Base-by-base conservation (phyloP, 1,140 invertebrate species). In the Ceratosolen fusciceps region DNA sequence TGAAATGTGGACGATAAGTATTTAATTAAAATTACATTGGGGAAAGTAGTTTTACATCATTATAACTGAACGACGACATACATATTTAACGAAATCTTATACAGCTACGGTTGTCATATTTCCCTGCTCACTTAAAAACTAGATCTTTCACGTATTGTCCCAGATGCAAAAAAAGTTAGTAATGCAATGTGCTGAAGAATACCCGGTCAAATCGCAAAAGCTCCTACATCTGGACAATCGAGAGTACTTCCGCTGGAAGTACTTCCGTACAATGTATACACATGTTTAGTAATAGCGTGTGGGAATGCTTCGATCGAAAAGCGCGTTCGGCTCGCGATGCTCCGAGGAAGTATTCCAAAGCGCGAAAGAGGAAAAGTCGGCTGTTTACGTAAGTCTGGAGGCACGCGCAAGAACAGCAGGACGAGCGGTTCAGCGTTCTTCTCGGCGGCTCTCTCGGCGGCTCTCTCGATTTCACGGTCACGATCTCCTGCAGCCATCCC, bases 391-490 rank as follows among this genome's bases (percentile, higher is more conserved):
- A 73, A 78, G 68, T 52, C 29, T 47, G 14, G 19, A 34, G 21
- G 21, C 31, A 10, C 9, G n/a, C 16, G 37, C 24, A 34, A n/a
- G 52, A 31, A 24, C 31, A 39, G 71, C 31, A 24, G 34, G 1
- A 37, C 19, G 14, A 29, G 26, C 26, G 7, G 3, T 31, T 3
- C 26, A 16, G 4, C 12, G 29, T 26, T 29, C 24, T 58, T 43
- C 1, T 19, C 43, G 12, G 39, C 19, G 21, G 24, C 47, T 21
- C 34, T 4, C 52, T 16, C 58, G 37, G 43, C 43, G 43, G 16
- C n/a, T n/a, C 39, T 43, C 39, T 12, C 19, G 52, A 77, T 77
- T 77, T 77, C 75, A 77, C 67, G 65, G 75, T 77, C 75, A 71
- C 52, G 37, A 71, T 71, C n/a, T 65, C 34, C 9, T 72, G 29